phyloP scores from a whole-genome alignment of 2,888 invertebrate genomes.

The Galeopsomyia nigrocyanea region DNA sequence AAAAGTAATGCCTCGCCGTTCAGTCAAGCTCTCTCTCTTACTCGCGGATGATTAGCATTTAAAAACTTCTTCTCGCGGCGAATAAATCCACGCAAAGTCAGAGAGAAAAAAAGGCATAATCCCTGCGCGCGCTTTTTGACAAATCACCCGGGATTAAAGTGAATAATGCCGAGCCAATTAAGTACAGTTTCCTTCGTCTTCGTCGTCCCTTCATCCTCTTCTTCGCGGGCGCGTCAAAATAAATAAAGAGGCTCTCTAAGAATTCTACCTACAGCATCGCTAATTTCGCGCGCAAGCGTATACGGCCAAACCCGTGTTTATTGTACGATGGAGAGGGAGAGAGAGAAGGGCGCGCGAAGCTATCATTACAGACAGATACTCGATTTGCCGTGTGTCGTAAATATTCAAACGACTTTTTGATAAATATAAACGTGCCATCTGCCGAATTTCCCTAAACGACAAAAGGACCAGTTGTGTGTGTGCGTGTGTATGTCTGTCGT shows the following conservation, averaged over 20 bases:
- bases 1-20: too few species aligned
- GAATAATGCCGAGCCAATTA: constrained; percentile 44
- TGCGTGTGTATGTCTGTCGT: constrained; percentile 24
- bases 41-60: background rate
- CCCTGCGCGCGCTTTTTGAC: too few species aligned
- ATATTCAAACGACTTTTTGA: too few species aligned
- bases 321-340: background rate
- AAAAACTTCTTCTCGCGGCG: background rate
- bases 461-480: constrained; percentile 6
- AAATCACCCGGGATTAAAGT: constrained; percentile 13
- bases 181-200: constrained; percentile 13
- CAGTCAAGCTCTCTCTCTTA: background rate
- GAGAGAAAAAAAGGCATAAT: background rate
- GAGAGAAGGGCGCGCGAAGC: too few species aligned
- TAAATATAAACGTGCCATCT: background rate
- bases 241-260: constrained; percentile 31
- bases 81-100: background rate
- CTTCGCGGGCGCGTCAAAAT: constrained; percentile 26
- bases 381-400: too few species aligned
- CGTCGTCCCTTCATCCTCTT: too few species aligned
- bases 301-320: constrained; percentile 21
- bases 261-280: background rate
- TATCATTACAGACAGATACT: too few species aligned
- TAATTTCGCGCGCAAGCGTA: background rate
- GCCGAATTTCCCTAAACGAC: constrained; percentile 30